Evolutionary conservation across 2,113 vertebrate genomes (phyloP).

Genomic region (Tylochromis polylepis): DNA sequence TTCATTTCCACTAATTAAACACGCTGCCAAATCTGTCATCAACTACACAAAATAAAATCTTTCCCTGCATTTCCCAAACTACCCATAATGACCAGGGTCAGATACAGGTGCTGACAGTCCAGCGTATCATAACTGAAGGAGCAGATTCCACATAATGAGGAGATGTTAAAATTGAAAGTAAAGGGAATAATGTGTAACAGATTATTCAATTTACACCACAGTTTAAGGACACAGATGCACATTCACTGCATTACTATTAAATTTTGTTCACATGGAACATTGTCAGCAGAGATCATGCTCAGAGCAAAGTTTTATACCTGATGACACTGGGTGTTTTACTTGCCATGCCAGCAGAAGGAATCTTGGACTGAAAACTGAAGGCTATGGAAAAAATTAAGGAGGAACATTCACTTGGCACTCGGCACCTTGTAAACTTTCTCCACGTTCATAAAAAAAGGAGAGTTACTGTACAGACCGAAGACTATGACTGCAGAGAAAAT

Average conservation of each 20-base stretch:
- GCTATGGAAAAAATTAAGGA: slow-evolving; percentile 17
- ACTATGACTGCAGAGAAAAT: neutral
- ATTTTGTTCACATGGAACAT: slow-evolving; percentile 6
- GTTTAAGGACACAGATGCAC: neutral
- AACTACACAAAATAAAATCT: slow-evolving; percentile 21
- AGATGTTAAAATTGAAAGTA: neutral
- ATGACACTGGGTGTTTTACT: slow-evolving; percentile 7
- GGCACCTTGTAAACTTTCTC: slow-evolving; percentile 26
- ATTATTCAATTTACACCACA: neutral
- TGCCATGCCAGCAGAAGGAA: slow-evolving; percentile 22
- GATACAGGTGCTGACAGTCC: slow-evolving; percentile 26
- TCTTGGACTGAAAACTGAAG: slow-evolving; percentile 21
- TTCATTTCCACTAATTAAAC: slow-evolving; percentile 14
- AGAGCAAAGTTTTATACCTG: neutral
- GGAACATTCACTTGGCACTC: slow-evolving; percentile 28
- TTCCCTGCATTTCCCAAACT: slow-evolving; percentile 22
- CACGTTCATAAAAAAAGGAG: slow-evolving; percentile 31
- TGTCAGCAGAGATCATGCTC: slow-evolving; percentile 26
- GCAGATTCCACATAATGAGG: neutral
- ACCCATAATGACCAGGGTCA: slow-evolving; percentile 32
- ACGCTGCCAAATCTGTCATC: slow-evolving; percentile 34
- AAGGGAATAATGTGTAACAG: neutral
- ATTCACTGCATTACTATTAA: neutral
- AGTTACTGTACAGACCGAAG: slow-evolving; percentile 3
- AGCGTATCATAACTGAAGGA: neutral